Base-by-base conservation (phyloP, 2,888 invertebrate species). In the Lordiphosa fenestrarum region DNA sequence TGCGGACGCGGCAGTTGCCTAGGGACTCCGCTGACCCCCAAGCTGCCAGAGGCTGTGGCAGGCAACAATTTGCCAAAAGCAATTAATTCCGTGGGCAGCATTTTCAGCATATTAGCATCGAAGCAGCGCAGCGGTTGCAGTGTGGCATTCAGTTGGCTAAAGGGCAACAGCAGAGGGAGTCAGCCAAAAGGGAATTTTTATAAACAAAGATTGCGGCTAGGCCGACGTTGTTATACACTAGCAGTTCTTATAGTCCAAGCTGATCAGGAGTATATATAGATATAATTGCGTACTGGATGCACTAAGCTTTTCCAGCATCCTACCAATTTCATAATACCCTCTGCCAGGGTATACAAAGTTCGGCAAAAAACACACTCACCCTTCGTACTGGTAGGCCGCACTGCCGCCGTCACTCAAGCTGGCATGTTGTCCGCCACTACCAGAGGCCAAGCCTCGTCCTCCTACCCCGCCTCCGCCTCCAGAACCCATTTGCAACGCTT, bases 41-140 rank as follows among this genome's bases (percentile, higher is more conserved):
- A 42, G 39, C 33, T 5, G 38, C 56, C 49, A 12, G 42, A 10
- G 21, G 52, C 21, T 6, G 77, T 61, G 38, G 74, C 77, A 60
- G 87, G 86, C 72, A 87, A 73, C 75, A 88, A 87, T 86, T 88
- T 88, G 68, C 89, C 89, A 73, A 89, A 89, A 69, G 86, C 87
- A 86, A 89, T 89, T 86, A 89, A 87, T 85, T 89, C 86, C 53
- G 88, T 87, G 69, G 89, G 89, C 70, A 89, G 69, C 82, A 88
- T 85, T 85, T 87, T 88, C 71, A 89, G 84, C 80, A 89, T 84
- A 77, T 88, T 88, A 69, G 80, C 82, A 81, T 89, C 88, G 80
- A 88, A 88, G 67, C 88, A 88, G 23, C 84, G 85, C 71, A 86
- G 67, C 35, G 88, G 87, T 59, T 88, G 81, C 52, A 89, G 75